Evolutionary conservation across 1,140 invertebrate species (phyloP), one percentile per base, ranked within the genome.

Genomic region (Calliopsis andreniformis): DNA sequence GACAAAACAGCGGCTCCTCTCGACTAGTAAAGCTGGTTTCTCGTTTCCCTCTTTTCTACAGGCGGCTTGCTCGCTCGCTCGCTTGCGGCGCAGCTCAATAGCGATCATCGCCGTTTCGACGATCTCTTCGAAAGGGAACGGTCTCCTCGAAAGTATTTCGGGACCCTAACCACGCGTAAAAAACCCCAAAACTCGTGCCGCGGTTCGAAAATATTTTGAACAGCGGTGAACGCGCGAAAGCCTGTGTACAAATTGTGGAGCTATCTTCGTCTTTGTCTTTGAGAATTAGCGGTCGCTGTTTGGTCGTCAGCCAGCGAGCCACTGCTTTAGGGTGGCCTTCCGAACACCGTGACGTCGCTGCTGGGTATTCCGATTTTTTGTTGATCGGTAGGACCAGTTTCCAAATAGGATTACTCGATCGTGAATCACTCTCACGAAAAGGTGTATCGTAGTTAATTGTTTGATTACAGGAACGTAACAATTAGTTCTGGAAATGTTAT

Each of bases 21-120:
- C 56, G 59, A 76, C 78, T 79, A 79, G 78, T 58, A 61, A 76
- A 62, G 55, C 78, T 79, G 73, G 78, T 79, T 79, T 76, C 58
- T 79, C 64, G 63, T 76, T 73, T 76, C 47, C 64, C 63, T 62
- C 56, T 62, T 76, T 66, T 49, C 61, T 59, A 43, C 45, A 43
- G 20, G 23, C 0, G 4, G 42, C 18, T 12, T 10, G 28, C 68
- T 16, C 59, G 35, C 7, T n/a, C 1, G 35, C 14, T 14, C 16
- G 25, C 67, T 16, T 47, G 35, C 7, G 12, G 20, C 10, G 42
- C 28, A 42, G 5, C 63, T 39, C 32, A 42, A 68, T 56, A 28
- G 62, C 62, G 64, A 69, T 59, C 70, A 20, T 42, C 43, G 43
- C 16, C 14, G 51, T 49, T 18, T 12, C 18, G n/a, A 32, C 16